phyloP scores from a whole-genome alignment of 2,888 invertebrate species.

The Tortricodes alternella region DNA sequence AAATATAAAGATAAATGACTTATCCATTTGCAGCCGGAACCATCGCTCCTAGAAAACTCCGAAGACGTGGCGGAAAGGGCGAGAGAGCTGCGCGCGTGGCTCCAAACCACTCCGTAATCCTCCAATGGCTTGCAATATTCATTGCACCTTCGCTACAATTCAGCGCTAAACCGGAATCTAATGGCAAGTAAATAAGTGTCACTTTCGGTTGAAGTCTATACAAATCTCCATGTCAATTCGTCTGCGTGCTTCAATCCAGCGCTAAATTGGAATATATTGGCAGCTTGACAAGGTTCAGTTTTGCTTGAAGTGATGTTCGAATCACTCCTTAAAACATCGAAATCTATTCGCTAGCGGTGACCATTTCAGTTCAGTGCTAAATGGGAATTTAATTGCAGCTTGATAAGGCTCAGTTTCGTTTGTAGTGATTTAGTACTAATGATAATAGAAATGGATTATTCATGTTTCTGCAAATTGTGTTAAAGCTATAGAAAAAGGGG shows the following conservation, averaged over 20 bases:
- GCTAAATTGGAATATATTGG: too few species aligned
- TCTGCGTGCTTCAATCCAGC: too few species aligned
- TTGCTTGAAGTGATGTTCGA: too few species aligned
- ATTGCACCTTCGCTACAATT: background rate
- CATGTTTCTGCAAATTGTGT: too few species aligned
- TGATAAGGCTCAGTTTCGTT: conserved; percentile 17
- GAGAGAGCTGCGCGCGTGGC: conserved; percentile 70
- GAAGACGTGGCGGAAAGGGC: conserved; percentile 68
- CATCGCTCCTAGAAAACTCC: conserved; percentile 59
- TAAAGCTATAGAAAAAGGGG: too few species aligned
- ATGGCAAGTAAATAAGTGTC: too few species aligned
- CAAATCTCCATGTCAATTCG: too few species aligned
- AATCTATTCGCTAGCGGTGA: too few species aligned
- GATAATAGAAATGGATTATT: background rate
- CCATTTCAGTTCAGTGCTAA: background rate
- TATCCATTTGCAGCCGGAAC: conserved; percentile 58
- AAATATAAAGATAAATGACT: background rate
- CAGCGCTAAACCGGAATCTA: background rate
- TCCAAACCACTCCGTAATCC: conserved; percentile 71
- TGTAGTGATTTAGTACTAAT: background rate
- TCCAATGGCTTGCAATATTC: too few species aligned
- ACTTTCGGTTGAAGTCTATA: too few species aligned
- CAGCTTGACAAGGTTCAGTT: background rate
- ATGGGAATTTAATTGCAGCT: background rate
- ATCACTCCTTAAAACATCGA: too few species aligned